Evolutionary conservation across 2,888 invertebrate species (phyloP), one percentile per base, ranked within the genome.

Genomic region (Brassicogethes aeneus): DNA sequence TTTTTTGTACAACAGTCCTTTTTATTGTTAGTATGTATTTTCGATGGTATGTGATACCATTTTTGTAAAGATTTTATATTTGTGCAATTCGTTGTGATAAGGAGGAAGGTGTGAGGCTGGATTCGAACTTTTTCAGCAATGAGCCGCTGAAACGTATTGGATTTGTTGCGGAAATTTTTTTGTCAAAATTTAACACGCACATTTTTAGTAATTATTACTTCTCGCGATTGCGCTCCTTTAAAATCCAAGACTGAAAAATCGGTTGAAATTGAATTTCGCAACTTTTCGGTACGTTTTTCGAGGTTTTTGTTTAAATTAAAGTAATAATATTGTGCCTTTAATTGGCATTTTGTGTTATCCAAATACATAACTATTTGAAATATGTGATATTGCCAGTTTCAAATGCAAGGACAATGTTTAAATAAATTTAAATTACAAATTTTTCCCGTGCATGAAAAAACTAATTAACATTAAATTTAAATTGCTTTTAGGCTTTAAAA

Each of bases 11-110:
- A 36, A 23, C n/a, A n/a, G 23, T 23, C 5, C 23, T 7, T 23
- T 23, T 5, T 5, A 23, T 7, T 7, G 10, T 7, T 23, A 7
- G 5, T 23, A 10, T 23, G 10, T 7, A 5, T 23, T 23, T 23
- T 23, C 5, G 10, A 23, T 23, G 23, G 23, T 23, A 23, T 5
- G 5, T 23, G 23, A 10, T 23, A 23, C 23, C 23, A 23, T 23
- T 10, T 23, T 23, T 23, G 10, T 23, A n/a, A n/a, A n/a, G n/a
- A 7, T 23, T 36, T 36, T 17, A 15, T 35, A 15, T 35, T 16
- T 36, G 36, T 36, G 36, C 36, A 36, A 36, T 36, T 33, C n/a
- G 10, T 12, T 36, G 36, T 36, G 36, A 36, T 36, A 36, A 33
- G 5, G 5, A 23, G 5, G 23, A 23, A 23, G 10, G 23, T 5